phyloP scores from a whole-genome alignment of 53 echinoderm and acorn worm genomes.

The Mesocentrotus franciscanus region DNA sequence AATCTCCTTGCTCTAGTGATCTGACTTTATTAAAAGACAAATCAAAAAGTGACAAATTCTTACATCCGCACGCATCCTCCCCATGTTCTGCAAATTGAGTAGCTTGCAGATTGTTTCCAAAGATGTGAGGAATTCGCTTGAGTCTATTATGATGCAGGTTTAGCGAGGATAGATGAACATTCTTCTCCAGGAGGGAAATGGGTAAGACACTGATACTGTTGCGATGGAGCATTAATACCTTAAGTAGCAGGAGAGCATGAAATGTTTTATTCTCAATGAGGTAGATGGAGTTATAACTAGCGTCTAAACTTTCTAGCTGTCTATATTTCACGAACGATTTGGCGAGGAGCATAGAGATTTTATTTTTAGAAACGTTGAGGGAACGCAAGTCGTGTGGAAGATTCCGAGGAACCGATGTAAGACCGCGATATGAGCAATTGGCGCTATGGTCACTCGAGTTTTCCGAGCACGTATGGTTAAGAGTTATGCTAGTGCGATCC shows the following conservation, averaged over 20 bases:
- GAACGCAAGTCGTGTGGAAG: too few species aligned
- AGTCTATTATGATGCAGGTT: background rate
- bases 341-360: too few species aligned
- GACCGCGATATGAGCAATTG: too few species aligned
- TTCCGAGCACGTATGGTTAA: too few species aligned
- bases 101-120: background rate
- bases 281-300: background rate
- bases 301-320: too few species aligned
- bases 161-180: background rate
- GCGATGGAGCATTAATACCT: background rate
- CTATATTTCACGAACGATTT: too few species aligned
- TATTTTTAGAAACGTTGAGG: too few species aligned
- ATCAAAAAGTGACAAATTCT: background rate
- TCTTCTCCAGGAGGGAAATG: background rate
- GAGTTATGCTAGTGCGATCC: too few species aligned
- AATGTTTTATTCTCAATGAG: background rate
- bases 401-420: too few species aligned
- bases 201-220: background rate
- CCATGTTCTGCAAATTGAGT: background rate
- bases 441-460: too few species aligned
- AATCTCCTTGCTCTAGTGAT: conserved; percentile 4
- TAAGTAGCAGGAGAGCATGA: background rate
- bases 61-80: background rate
- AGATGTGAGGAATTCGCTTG: background rate
- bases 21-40: background rate